Percentiles rank a stretch among this genome's conserved stretches.
phyloP scores from a whole-genome alignment of 2,888 invertebrate species.

The Drosophila mercatorum region DNA sequence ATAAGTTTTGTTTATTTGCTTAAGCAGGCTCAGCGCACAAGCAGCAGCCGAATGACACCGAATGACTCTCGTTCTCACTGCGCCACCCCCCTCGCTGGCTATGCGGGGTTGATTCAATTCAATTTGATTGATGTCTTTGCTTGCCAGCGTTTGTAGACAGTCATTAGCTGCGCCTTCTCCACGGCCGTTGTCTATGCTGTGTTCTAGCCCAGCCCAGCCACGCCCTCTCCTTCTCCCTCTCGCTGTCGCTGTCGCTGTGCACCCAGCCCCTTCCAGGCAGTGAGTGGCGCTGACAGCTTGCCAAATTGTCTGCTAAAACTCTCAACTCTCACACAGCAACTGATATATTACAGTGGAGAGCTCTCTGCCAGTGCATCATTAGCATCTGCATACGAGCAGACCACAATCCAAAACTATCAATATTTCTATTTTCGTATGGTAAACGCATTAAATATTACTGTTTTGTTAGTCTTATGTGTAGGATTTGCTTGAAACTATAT shows the following conservation, averaged over 20 bases:
- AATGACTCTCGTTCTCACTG: background rate
- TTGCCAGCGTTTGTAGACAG: conserved; percentile 64
- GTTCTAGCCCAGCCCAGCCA: conserved; percentile 17
- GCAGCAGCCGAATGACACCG: conserved; percentile 27
- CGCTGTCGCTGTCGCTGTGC: background rate
- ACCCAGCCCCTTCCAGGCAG: conserved; percentile 47
- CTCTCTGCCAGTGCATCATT: conserved; percentile 53
- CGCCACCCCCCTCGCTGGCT: background rate
- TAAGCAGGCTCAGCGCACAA: conserved; percentile 44
- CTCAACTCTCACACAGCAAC: conserved; percentile 15
- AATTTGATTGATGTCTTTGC: conserved; percentile 75
- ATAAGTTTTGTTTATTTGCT: conserved; percentile 78
- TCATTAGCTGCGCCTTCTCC: conserved; percentile 67
- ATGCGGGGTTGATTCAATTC: conserved; percentile 53
- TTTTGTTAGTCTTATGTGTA: no score
- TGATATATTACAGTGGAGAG: conserved; percentile 10
- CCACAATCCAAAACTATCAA: background rate
- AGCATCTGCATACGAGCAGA: conserved; percentile 38
- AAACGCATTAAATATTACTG: no score
- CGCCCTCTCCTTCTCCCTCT: conserved; percentile 8
- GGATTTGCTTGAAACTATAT: no score
- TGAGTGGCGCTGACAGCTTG: conserved; percentile 73
- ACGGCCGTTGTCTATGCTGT: conserved; percentile 41
- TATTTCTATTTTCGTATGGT: no score
- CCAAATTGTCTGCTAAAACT: conserved; percentile 72